Base-by-base conservation (phyloP, 2,797 vertebrate genomes). In the Coreius guichenoti region DNA sequence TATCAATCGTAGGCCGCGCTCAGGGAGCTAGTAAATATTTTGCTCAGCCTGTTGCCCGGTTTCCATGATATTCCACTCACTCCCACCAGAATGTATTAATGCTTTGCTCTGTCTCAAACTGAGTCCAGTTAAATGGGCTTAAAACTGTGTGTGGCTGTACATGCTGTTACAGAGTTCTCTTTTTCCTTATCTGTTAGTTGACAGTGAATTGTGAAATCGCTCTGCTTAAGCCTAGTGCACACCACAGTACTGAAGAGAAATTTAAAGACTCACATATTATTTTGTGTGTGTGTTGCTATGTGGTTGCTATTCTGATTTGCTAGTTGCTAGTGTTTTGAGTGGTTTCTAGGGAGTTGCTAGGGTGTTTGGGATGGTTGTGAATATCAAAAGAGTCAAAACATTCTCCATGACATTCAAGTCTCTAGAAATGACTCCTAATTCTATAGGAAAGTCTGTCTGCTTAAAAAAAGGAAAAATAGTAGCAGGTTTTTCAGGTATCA, bases 1-100 rank as follows among this genome's bases (percentile, higher is more conserved):
- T 19, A 81, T 80, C 77, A 86, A 58, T 29, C 29, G 67, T 63
- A 77, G 33, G 63, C n/a, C 23, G 51, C 61, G 86, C 69, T 89
- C 87, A 83, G 78, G 83, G 54, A 90, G 75, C 82, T 84, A 33
- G 75, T 90, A 87, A 90, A 91, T 92, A 92, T 93, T 93, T 90
- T 92, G 87, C 81, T 86, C 45, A 9, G 67, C 56, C 49, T 83
- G 89, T 90, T 89, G 89, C 89, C 80, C 63, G 6, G 79, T 92
- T 91, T 90, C 90, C 85, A 88, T 86, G 90, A 81, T 80, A 85
- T 79, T 79, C 51, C 13, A 14, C 2, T 69, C 54, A 86, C 84
- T 88, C 54, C 75, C 82, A 82, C 70, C 43, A 67, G 86, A 90
- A 84, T 87, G 82, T 89, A 80, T 88, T 83, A 86, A 49, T 82